phyloP scores from a whole-genome alignment of 2,888 invertebrate genomes.

The Latrodectus hesperus region DNA sequence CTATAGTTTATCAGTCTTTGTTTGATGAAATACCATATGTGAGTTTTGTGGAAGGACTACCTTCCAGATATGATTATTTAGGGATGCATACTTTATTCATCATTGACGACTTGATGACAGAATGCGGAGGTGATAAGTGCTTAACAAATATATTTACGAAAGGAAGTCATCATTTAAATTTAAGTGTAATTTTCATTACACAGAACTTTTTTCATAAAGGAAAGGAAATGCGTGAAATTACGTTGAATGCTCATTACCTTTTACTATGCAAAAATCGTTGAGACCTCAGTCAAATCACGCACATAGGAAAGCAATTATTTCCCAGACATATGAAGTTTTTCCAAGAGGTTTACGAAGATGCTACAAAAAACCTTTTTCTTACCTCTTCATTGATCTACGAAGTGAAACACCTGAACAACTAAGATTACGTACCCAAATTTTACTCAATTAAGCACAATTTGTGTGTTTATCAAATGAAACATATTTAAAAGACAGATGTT shows the following conservation, averaged over 20 bases:
- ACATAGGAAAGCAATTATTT: slow-evolving; percentile 30
- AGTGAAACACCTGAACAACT: neutral
- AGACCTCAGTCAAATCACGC: slow-evolving; percentile 6
- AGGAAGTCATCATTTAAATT: too few species aligned
- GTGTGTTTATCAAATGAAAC: slow-evolving; percentile 6
- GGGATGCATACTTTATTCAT: too few species aligned
- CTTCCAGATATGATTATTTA: too few species aligned
- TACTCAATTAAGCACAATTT: slow-evolving; percentile 13
- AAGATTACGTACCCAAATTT: neutral
- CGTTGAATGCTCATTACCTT: too few species aligned
- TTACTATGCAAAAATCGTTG: neutral
- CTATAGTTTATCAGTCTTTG: neutral
- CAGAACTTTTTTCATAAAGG: too few species aligned
- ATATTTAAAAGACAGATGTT: neutral
- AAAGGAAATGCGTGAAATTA: too few species aligned
- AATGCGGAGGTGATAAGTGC: too few species aligned
- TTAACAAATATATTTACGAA: too few species aligned
- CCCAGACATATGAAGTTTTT: slow-evolving; percentile 1
- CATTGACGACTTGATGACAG: too few species aligned
- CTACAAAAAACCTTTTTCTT: slow-evolving; percentile 10
- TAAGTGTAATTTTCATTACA: too few species aligned
- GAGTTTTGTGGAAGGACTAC: slow-evolving; percentile 6
- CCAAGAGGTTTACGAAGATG: slow-evolving; percentile 15
- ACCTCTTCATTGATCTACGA: neutral
- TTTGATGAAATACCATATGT: slow-evolving; percentile 1